These are phyloP conservation scores for Nannobrachium achirus DNA, from an alignment of 2,113 vertebrate genomes.

Conservation along the genomic window DNA sequence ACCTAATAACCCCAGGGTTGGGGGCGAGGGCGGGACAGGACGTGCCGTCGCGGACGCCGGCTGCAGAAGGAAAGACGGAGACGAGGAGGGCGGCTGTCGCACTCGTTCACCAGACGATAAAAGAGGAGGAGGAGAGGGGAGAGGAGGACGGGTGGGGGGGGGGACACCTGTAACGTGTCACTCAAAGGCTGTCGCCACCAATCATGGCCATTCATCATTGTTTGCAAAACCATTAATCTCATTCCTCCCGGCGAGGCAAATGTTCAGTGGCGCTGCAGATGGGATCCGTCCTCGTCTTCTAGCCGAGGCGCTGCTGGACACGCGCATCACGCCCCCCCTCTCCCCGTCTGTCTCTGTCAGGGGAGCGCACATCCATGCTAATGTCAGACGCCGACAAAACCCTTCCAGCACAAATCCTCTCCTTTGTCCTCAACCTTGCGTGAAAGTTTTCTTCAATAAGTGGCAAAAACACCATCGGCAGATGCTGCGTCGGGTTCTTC, in stretches of 20 bases:
- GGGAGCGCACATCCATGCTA: slow-evolving; percentile 35
- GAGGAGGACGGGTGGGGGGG: slow-evolving; percentile 39
- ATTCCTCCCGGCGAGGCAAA: slow-evolving; percentile 62
- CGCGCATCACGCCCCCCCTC: background rate
- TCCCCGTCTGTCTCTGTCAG: slow-evolving; percentile 35
- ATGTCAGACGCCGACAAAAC: slow-evolving; percentile 49
- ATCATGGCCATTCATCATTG: slow-evolving; percentile 79
- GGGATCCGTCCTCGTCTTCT: slow-evolving; percentile 40
- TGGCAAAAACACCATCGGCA: too few species aligned
- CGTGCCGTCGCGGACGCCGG: slow-evolving; percentile 52
- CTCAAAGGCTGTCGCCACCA: slow-evolving; percentile 76
- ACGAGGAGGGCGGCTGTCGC: slow-evolving; percentile 50
- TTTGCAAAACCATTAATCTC: slow-evolving; percentile 79
- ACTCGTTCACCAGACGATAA: slow-evolving; percentile 30
- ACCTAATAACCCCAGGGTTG: slow-evolving; percentile 64
- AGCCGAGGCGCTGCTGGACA: background rate
- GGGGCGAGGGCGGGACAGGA: background rate
- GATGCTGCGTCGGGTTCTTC: too few species aligned
- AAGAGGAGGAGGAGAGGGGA: slow-evolving; percentile 12
- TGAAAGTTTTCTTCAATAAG: background rate
- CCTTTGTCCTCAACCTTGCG: slow-evolving; percentile 15
- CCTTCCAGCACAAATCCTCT: slow-evolving; percentile 9
- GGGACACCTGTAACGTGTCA: slow-evolving; percentile 81
- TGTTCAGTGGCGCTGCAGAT: slow-evolving; percentile 56
- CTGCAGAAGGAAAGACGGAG: slow-evolving; percentile 48